These are phyloP conservation scores for Boulengeromyrus knoepffleri DNA, from an alignment of 2,113 vertebrate species.

Conservation along the genomic window DNA sequence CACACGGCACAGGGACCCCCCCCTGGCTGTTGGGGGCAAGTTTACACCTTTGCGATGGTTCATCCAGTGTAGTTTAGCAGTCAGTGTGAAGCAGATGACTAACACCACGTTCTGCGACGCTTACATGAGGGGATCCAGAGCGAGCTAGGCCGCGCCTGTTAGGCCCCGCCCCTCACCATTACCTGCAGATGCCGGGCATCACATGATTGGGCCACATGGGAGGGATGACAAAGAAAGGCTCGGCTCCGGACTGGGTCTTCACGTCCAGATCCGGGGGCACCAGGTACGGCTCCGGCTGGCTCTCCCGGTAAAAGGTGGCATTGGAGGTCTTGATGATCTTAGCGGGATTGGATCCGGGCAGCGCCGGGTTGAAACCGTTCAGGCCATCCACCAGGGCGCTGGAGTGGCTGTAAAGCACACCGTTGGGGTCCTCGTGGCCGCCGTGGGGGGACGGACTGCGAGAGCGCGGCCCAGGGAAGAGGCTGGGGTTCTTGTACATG, in stretches of 20 bases:
- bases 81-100: not conserved
- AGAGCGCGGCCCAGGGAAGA: constrained; percentile 70
- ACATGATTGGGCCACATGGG: constrained; percentile 85
- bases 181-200: constrained; percentile 89
- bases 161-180: not conserved
- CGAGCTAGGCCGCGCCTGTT: not conserved
- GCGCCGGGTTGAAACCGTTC: constrained; percentile 63
- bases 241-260: constrained; percentile 68
- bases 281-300: constrained; percentile 74
- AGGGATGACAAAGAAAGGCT: constrained; percentile 82
- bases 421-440: constrained; percentile 64
- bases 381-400: constrained; percentile 67
- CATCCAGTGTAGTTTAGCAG: too few species aligned
- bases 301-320: constrained; percentile 71
- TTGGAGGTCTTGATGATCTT: constrained; percentile 89
- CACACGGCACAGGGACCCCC: not conserved
- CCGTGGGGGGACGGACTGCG: constrained; percentile 85
- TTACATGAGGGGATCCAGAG: not conserved
- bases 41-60: not conserved
- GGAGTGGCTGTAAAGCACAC: constrained; percentile 52
- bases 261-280: constrained; percentile 80
- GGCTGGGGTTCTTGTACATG: constrained; percentile 70
- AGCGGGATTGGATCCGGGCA: constrained; percentile 73
- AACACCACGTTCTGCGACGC: not conserved
- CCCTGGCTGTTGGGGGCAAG: not conserved